Evolutionary conservation across 2,113 vertebrate genomes (phyloP).

Genomic region (Paedocypris sp.): DNA sequence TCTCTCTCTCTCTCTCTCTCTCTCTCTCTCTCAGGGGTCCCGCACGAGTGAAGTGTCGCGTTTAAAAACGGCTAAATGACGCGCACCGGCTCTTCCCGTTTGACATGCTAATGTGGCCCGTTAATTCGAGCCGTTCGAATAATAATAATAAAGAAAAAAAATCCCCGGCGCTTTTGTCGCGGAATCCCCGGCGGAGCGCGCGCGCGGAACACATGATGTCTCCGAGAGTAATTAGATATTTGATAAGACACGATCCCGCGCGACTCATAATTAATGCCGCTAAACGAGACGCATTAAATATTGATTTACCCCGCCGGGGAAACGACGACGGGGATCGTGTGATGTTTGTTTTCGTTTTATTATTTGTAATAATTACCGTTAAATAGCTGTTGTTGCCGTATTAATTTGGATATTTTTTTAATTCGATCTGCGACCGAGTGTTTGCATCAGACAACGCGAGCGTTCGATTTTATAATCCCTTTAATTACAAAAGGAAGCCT

Average conservation of each 20-base stretch:
- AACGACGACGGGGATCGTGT: conserved; percentile 19
- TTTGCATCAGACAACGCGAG: conserved; percentile 52
- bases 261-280: conserved; percentile 99
- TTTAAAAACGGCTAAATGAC: conserved; percentile 73
- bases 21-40: too few relatives aligned
- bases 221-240: conserved; percentile 99
- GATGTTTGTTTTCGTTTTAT: neutral
- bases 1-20: too few relatives aligned
- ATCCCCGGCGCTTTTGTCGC: conserved; percentile 94
- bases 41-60: conserved; percentile 84
- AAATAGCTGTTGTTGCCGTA: too few relatives aligned
- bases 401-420: too few relatives aligned
- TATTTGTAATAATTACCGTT: neutral
- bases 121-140: conserved; percentile 99
- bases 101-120: conserved; percentile 99
- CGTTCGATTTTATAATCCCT: conserved; percentile 69
- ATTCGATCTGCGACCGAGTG: conserved; percentile 26
- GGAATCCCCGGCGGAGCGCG: conserved; percentile 81
- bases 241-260: conserved; percentile 99
- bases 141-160: too few relatives aligned
- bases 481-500: conserved; percentile 98
- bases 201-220: conserved; percentile 97
- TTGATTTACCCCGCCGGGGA: conserved; percentile 80
- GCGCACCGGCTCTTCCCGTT: conserved; percentile 80
- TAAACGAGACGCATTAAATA: conserved; percentile 99